These are phyloP conservation scores for Trypoxylus dichotomus DNA, from an alignment of 1,140 invertebrate species.

Conservation along the genomic window DNA sequence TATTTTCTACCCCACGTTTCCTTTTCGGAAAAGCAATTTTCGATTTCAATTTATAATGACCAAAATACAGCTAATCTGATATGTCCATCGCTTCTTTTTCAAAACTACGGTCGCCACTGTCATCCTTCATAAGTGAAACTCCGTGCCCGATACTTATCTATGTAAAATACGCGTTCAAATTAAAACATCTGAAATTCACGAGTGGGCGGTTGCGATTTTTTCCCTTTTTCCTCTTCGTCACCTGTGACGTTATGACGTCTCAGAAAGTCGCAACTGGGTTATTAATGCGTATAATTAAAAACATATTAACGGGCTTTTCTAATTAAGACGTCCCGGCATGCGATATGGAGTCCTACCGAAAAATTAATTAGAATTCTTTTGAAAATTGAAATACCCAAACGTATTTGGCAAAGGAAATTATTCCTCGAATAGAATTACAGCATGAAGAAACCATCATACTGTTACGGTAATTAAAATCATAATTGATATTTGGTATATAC, in stretches of 20 bases:
- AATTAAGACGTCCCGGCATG: not conserved
- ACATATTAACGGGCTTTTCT: constrained; percentile 17
- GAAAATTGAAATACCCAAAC: not conserved
- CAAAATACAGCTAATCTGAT: not conserved
- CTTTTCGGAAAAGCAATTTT: no score
- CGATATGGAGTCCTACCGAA: not conserved
- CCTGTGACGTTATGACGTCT: not conserved
- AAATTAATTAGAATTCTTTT: constrained; percentile 18
- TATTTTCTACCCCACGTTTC: no score
- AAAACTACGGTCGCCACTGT: not conserved
- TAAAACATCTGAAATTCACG: constrained; percentile 5
- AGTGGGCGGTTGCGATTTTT: not conserved
- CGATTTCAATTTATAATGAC: not conserved
- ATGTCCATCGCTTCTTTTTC: not conserved
- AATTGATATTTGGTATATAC: no score
- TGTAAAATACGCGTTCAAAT: constrained; percentile 13
- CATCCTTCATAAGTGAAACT: constrained; percentile 12
- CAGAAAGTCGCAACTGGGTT: not conserved
- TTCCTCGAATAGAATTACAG: not conserved
- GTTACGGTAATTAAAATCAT: not conserved
- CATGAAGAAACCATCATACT: not conserved
- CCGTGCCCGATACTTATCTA: not conserved
- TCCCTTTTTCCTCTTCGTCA: not conserved
- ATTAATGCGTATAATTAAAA: constrained; percentile 25
- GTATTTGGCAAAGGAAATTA: not conserved